Percentiles rank a stretch among this genome's conserved stretches.
Evolutionary conservation across 2,888 invertebrate species (phyloP).

Genomic region (Cybosia mesomella): DNA sequence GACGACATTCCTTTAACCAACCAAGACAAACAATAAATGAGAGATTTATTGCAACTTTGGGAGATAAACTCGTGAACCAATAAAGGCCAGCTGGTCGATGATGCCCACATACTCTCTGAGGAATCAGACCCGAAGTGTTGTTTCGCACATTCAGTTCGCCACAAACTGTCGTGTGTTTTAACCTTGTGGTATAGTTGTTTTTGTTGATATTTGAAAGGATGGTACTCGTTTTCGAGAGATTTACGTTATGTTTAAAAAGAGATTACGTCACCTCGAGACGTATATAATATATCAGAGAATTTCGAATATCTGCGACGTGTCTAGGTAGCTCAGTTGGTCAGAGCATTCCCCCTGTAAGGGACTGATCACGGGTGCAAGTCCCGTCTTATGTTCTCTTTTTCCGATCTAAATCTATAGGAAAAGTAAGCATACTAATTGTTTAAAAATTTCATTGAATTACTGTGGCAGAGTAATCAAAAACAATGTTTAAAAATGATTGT

Average conservation of each 20-base stretch:
- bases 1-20: not conserved
- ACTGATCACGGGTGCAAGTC: too few relatives aligned
- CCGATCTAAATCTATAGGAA: too few relatives aligned
- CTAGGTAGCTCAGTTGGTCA: too few relatives aligned
- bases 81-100: not conserved
- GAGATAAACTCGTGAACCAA: not conserved
- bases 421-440: too few relatives aligned
- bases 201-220: not conserved
- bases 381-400: too few relatives aligned
- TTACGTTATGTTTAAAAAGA: not conserved
- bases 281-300: too few relatives aligned
- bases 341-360: too few relatives aligned
- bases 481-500: too few relatives aligned
- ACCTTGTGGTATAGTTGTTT: not conserved
- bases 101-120: not conserved
- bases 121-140: not conserved
- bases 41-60: not conserved
- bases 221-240: not conserved
- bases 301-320: too few relatives aligned
- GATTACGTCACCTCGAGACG: too few relatives aligned
- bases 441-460: too few relatives aligned
- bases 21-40: not conserved
- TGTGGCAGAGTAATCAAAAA: too few relatives aligned
- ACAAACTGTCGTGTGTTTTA: not conserved
- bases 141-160: not conserved